A percentile compares a stretch with the other conserved stretches of the same genome.
phyloP scores from a whole-genome alignment of 2,113 vertebrate species.

The Otocyon megalotis region DNA sequence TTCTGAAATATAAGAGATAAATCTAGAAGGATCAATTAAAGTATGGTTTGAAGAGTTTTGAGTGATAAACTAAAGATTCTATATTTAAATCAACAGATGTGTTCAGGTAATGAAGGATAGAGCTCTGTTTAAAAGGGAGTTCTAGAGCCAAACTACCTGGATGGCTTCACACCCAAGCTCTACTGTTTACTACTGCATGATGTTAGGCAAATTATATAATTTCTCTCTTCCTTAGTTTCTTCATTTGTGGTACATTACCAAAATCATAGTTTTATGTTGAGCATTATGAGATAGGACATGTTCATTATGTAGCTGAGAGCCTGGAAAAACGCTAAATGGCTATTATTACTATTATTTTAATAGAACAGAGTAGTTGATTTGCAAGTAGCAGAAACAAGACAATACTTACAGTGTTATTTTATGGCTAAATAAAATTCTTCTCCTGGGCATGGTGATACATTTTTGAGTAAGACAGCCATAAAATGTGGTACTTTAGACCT shows the following conservation, averaged over 20 bases:
- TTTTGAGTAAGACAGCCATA: slow-evolving; percentile 19
- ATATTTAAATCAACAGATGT: not conserved
- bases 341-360: not conserved
- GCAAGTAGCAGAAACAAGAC: not conserved
- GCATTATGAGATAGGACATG: not conserved
- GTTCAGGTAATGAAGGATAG: not conserved
- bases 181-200: not conserved
- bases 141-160: not conserved
- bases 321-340: not conserved
- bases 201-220: not conserved
- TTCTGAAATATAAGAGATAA: not conserved
- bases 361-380: not conserved
- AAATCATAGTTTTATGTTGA: not conserved
- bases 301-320: not conserved
- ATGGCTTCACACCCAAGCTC: not conserved
- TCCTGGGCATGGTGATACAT: not conserved
- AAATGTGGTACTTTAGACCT: not conserved
- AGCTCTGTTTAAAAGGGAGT: not conserved
- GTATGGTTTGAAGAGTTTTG: not conserved
- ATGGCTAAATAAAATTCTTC: not conserved
- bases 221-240: not conserved
- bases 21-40: not conserved
- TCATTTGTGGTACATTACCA: not conserved
- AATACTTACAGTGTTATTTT: not conserved
- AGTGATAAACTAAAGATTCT: not conserved